Evolutionary conservation across 2,797 vertebrate genomes (phyloP), one percentile per base, ranked within the genome.

Genomic region (Scyliorhinus canicula): DNA sequence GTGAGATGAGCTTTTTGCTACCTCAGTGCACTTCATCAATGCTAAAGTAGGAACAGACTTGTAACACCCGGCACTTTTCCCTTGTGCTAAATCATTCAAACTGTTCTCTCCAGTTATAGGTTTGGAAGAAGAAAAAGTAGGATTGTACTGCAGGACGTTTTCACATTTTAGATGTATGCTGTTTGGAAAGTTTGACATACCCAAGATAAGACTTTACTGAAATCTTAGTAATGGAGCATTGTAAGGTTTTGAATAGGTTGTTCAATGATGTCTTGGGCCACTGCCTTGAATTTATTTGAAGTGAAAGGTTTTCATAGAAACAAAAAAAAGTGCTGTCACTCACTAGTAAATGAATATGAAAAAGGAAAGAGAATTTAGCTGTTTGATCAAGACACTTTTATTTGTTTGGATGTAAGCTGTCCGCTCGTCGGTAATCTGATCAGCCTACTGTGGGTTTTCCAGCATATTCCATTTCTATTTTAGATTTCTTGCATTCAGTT

Each of bases 261-360:
- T 84, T 24, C 40, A 9, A 6, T 9, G 24, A 40, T 44, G n/a
- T 84, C 26, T 52, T 50, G 82, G 82, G 26, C 47, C 7, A 9
- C 47, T 44, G 9, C 26, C 82, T 50, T 50, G 82, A 85, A 88
- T 88, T 57, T 88, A 88, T 88, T 88, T 88, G 85, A 35, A 88
- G 50, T 35, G 85, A 88, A 28, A 55, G 50, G 31, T 31, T 52
- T 55, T 86, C 28, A 52, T 11, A 8, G 31, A 16, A 86, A 16
- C 26, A 52, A 40, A 79, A 16, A 67, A 35, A 79, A 71, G 26
- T 71, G n/a, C 84, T 55, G 12, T 86, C 50, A 55, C 4, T 55
- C 82, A 84, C 82, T 50, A 35, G 14, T 12, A 88, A 35, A 55
- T 31, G 26, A 85, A 50, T 52, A 44, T 31, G 52, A 52, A 85